Evolutionary conservation across 2,113 vertebrate species (phyloP).

Genomic region (western clawed frog (Xenopus tropicalis)): UCB_Xtro_10.0 CM004448.2:117096001-117096500

Average conservation of each 20-base stretch:
- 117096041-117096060: too few relatives aligned
- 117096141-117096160: too few relatives aligned
- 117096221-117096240: too few relatives aligned
- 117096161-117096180: neutral
- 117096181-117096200: neutral
- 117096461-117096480: slow-evolving; percentile 31
- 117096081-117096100: too few relatives aligned
- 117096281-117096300: neutral
- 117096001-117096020: too few relatives aligned
- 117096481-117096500: slow-evolving; percentile 12
- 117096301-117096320: slow-evolving; percentile 1
- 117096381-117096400: slow-evolving; percentile 12
- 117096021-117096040: too few relatives aligned
- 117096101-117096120: too few relatives aligned
- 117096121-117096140: too few relatives aligned
- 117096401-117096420: slow-evolving; percentile 15
- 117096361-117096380: slow-evolving; percentile 18
- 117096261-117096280: neutral
- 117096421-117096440: slow-evolving; percentile 40
- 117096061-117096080: too few relatives aligned
- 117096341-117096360: slow-evolving; percentile 16
- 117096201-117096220: neutral
- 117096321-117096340: slow-evolving; percentile 21
- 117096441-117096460: slow-evolving; percentile 33
- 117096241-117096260: neutral